Evolutionary conservation across 2,113 vertebrate species (phyloP).

Genomic region (Bombycilla garrulus): DNA sequence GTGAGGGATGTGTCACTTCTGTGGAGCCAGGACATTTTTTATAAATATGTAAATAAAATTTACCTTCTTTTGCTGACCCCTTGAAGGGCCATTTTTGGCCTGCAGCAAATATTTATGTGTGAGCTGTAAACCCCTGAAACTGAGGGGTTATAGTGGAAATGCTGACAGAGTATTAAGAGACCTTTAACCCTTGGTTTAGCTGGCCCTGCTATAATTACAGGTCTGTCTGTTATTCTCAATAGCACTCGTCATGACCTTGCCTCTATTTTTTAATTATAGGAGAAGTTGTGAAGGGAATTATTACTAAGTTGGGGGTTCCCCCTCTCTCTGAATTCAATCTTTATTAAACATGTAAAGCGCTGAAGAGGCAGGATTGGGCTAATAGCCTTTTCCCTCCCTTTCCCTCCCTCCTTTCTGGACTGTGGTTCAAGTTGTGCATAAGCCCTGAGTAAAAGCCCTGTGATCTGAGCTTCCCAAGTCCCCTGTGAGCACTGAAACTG

Average conservation of each 20-base stretch:
- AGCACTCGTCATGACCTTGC: conserved; percentile 53
- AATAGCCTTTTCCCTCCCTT: conserved; percentile 21
- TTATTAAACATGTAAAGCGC: conserved; percentile 58
- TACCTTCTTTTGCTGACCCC: conserved; percentile 50
- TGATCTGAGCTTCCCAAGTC: conserved; percentile 27
- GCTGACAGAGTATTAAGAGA: conserved; percentile 66
- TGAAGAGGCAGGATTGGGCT: conserved; percentile 59
- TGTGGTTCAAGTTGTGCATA: neutral
- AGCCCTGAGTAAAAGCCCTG: conserved; percentile 28
- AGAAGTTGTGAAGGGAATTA: conserved; percentile 64
- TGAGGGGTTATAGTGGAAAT: conserved; percentile 58
- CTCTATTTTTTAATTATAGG: conserved; percentile 67
- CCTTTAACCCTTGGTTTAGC: conserved; percentile 59
- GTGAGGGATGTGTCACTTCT: neutral
- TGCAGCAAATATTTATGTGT: conserved; percentile 72
- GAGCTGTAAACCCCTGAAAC: conserved; percentile 67
- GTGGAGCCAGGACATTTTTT: neutral
- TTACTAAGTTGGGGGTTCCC: conserved; percentile 60
- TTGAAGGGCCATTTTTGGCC: conserved; percentile 39
- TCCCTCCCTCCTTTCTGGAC: neutral
- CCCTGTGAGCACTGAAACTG: conserved; percentile 31
- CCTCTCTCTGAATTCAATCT: conserved; percentile 49
- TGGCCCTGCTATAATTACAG: conserved; percentile 60
- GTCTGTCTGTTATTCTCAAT: conserved; percentile 58
- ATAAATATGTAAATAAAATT: conserved; percentile 64